Percentiles rank a stretch among this genome's conserved stretches.
Evolutionary conservation across 1,140 invertebrate species (phyloP).

Genomic region (Thrips palmi): DNA sequence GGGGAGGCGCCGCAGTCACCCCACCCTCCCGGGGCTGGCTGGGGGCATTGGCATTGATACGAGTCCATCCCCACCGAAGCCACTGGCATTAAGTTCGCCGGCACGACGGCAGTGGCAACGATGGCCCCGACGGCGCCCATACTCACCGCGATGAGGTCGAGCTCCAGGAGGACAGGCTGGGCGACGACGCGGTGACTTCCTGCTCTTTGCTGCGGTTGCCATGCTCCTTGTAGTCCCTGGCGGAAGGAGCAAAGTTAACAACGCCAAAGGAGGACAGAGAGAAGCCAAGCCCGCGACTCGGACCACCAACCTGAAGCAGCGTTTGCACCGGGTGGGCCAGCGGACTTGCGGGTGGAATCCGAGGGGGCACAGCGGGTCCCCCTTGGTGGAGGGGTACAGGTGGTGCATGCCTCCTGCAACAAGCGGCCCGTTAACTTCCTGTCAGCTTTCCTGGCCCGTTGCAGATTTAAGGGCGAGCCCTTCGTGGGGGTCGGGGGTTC

Average conservation of each 20-base stretch:
- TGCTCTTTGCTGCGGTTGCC: conserved; percentile 43
- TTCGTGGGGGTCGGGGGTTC: no score
- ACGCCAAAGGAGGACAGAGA: neutral
- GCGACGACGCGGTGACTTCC: conserved; percentile 54
- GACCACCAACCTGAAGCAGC: conserved; percentile 55
- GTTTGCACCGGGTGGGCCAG: conserved; percentile 81
- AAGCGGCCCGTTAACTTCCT: no score
- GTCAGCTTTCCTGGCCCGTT: no score
- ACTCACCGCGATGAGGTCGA: conserved; percentile 30
- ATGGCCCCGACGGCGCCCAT: neutral
- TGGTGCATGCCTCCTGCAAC: conserved; percentile 52
- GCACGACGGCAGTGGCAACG: no score
- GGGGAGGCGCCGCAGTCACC: no score
- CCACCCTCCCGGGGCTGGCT: no score
- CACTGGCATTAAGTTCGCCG: no score
- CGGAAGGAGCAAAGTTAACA: neutral
- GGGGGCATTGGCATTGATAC: no score
- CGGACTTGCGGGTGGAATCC: conserved; percentile 88
- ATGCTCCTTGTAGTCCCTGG: conserved; percentile 76
- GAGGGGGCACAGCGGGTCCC: conserved; percentile 71
- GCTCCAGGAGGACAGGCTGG: conserved; percentile 46
- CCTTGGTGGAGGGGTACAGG: conserved; percentile 58
- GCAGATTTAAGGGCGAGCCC: no score
- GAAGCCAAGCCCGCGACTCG: neutral
- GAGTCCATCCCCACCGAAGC: no score